Base-by-base conservation (phyloP, 2,113 vertebrate species). In the Corydoras maculifer region DNA sequence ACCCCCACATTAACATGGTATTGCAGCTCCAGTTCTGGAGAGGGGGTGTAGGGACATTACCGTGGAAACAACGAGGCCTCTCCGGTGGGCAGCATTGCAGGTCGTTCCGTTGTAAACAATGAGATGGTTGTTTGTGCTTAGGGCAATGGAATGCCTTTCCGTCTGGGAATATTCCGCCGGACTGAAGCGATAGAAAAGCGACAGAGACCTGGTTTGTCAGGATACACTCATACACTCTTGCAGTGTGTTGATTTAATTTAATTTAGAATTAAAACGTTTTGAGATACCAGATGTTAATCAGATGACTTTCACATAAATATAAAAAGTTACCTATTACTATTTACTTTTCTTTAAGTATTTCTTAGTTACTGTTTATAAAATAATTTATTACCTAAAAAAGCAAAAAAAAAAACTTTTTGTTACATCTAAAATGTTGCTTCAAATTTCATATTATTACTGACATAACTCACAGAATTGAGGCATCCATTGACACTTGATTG, bases 71-170 rank as follows among this genome's bases (percentile, higher is more conserved):
- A 82, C 82, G 86, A 86, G 77, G 81, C 84, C 84, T 86, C 84
- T 82, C 72, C 83, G 81, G 85, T 88, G 84, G 66, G 75, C 87
- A 82, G 85, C 79, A 87, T 89, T 90, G 88, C 88, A 91, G 89
- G 89, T 91, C 89, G 85, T 88, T 87, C 84, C 74, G 83, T 84
- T 80, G 85, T 89, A 88, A 89, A 91, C 89, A 91, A 91, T 91
- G 88, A 89, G 87, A 88, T 88, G 88, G 88, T 90, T 91, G 89
- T 89, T 74, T 71, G 86, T 82, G 82, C 81, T 58, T 59, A 84
- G 83, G 84, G 85, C 85, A 81, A 82, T 85, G 89, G 89, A 90
- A 90, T 91, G 89, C 83, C 87, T 83, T 84, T 84, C 85, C 80
- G 84, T 86, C 87, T 90, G 89, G 87, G 86, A 88, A 85, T 88